Conservation (phyloP, 2,888 invertebrate genomes). For the Torymus auratus region DNA sequence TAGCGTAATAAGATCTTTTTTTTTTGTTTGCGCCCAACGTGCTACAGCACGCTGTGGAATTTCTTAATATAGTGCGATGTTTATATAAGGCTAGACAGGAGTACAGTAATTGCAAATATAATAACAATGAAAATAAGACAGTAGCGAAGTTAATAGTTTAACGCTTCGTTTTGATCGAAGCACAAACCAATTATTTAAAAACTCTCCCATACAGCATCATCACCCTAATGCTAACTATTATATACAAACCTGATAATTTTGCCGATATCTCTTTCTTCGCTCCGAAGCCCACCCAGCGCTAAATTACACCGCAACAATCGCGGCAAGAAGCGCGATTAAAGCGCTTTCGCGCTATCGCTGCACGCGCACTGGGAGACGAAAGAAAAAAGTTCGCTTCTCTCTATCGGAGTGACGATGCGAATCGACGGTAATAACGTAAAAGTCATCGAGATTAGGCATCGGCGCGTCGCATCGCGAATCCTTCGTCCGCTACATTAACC, state of each 20-base stretch:
- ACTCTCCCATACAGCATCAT: no score
- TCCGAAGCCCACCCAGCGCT: neutral
- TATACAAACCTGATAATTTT: no score
- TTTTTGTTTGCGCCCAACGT: neutral
- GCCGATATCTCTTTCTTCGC: no score
- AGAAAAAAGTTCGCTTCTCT: neutral
- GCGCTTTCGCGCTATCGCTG: neutral
- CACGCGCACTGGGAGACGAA: neutral
- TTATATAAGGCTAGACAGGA: neutral
- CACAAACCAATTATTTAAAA: no score
- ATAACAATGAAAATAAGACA: no score
- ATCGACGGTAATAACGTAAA: slow-evolving; percentile 53
- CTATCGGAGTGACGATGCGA: slow-evolving; percentile 55
- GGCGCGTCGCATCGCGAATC: slow-evolving; percentile 53
- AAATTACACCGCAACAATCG: slow-evolving; percentile 23
- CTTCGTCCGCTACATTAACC: slow-evolving; percentile 75
- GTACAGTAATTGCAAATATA: no score
- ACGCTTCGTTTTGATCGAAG: no score
- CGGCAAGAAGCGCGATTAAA: slow-evolving; percentile 42
- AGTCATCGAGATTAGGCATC: slow-evolving; percentile 55
- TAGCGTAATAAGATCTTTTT: slow-evolving; percentile 7
- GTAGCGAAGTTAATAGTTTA: no score
- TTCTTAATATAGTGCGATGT: neutral
- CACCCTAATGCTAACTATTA: no score
- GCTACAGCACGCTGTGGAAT: neutral